Evolutionary conservation across 2,797 vertebrate genomes (phyloP), one percentile per base, ranked within the genome.

Genomic region (Semotilus atromaculatus): DNA sequence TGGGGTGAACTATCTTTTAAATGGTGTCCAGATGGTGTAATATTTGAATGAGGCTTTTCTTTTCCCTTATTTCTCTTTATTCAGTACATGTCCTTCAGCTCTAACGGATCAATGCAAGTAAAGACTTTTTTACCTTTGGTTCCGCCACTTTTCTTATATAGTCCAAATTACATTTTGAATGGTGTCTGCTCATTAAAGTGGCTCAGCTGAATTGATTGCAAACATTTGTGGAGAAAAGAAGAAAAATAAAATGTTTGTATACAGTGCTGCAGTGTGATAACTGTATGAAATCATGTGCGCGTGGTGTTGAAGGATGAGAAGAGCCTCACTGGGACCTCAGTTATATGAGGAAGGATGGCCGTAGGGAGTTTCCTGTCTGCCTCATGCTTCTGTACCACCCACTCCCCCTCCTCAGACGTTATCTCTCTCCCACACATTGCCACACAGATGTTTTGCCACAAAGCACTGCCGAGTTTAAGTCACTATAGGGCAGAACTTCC

Each of bases 341-440:
- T 31, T 43, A 16, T 34, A 48, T 31, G 19, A 53, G 85, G 75
- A 85, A 71, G 10, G 64, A 73, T 70, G 58, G 67, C 82, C 83
- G 34, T 48, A 43, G 72, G 86, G 82, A 77, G 85, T 82, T 86
- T 82, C 86, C 51, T 86, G 79, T 88, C 86, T 78, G 29, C 58
- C n/a, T 71, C 43, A 66, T 9, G 68, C 60, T 53, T 85, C 68
- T 68, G 62, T 58, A 36, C n/a, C 77, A 74, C 72, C 29, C n/a
- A 55, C 66, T 34, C 66, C 79, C 70, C 70, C 70, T 55, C 31
- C 53, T 34, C 78, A 36, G 79, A 68, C 66, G 72, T 89, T 89
- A 89, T 89, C 88, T 85, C 78, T 79, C 14, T 62, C 53, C 58
- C 80, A 85, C 88, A 88, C 87, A 85, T 88, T 86, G 83, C 79